Evolutionary conservation across 2,113 vertebrate species (phyloP).

Genomic region (Nyctibius bracteatus): DNA sequence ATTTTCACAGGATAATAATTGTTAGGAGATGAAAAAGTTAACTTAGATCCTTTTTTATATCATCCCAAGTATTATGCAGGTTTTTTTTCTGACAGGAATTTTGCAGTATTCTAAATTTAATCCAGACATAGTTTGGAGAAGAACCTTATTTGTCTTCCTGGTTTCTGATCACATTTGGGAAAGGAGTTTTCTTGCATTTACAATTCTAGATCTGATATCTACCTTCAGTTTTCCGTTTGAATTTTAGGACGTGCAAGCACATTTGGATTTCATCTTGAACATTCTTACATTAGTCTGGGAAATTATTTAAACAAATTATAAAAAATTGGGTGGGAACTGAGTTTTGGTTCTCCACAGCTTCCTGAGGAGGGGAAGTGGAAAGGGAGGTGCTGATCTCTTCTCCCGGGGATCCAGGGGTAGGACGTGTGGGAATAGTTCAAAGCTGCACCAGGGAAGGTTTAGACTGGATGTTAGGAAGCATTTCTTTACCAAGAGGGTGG

Average conservation of each 20-base stretch:
- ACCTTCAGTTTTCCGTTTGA: neutral
- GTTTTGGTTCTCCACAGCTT: neutral
- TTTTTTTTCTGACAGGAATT: neutral
- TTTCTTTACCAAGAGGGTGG: neutral
- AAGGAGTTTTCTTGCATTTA: neutral
- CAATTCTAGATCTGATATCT: neutral
- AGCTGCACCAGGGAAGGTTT: neutral
- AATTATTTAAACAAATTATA: neutral
- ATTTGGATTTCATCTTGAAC: neutral
- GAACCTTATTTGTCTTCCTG: neutral
- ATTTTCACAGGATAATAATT: neutral
- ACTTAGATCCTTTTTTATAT: neutral
- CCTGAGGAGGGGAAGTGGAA: neutral
- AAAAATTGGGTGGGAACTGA: neutral
- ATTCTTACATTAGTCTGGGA: neutral
- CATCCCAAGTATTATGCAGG: neutral
- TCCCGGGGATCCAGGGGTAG: neutral
- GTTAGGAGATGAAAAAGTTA: neutral
- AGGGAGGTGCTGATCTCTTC: neutral
- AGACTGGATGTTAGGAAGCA: neutral
- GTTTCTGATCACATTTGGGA: neutral
- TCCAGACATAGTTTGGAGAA: neutral
- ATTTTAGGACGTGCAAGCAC: neutral
- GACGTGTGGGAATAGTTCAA: fast-evolving
- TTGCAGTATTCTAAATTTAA: neutral